Evolutionary conservation across 2,797 vertebrate genomes (phyloP).

Genomic region (Scleropages formosus): DNA sequence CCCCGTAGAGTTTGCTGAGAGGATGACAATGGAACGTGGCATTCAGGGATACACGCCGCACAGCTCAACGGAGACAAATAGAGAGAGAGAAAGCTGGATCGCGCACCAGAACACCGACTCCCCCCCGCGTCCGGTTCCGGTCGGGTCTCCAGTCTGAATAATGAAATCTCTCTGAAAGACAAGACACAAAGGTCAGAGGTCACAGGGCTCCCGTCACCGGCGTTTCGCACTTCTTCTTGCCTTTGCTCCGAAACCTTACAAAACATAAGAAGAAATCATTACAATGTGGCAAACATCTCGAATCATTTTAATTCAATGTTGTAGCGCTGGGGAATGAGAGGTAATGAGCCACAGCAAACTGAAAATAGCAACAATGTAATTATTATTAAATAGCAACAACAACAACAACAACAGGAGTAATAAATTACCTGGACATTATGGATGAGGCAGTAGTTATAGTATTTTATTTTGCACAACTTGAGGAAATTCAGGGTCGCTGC

Average conservation of each 20-base stretch:
- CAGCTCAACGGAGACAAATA: neutral
- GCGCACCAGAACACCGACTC: constrained; percentile 90
- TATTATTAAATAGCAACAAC: no score
- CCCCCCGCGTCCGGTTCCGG: constrained; percentile 88
- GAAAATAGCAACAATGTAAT: no score
- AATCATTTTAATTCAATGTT: no score
- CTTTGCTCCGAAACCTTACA: no score
- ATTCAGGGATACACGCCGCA: neutral
- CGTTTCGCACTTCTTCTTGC: no score
- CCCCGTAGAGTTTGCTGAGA: constrained; percentile 87
- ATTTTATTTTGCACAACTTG: constrained; percentile 96
- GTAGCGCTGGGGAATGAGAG: no score
- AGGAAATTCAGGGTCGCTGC: constrained; percentile 91
- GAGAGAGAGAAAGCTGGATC: constrained; percentile 1
- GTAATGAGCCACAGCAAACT: no score
- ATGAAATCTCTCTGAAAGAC: constrained; percentile 90
- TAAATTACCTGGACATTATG: constrained; percentile 97
- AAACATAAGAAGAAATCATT: no score
- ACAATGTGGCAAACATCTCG: no score
- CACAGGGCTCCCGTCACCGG: neutral
- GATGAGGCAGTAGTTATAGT: constrained; percentile 95
- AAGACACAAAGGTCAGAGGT: neutral
- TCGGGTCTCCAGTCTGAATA: constrained; percentile 90
- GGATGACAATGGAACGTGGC: neutral
- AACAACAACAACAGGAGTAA: no score